Evolutionary conservation across 2,113 vertebrate species (phyloP), one percentile per base, ranked within the genome.

Genomic region (Platichthys stellatus): DNA sequence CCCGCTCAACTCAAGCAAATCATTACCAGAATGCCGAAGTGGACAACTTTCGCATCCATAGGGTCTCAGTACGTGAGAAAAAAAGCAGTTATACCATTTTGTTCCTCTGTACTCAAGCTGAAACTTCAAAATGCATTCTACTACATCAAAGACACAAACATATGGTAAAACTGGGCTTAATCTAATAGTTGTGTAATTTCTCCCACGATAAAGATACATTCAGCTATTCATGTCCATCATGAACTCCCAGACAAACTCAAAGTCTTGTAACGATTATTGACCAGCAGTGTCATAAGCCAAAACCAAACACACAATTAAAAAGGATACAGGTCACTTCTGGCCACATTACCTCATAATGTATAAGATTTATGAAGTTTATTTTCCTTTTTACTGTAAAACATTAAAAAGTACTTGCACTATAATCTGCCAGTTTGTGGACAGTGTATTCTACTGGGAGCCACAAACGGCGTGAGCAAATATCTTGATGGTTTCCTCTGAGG

Each of bases 401-500:
- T 38, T 8, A 14, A 12, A 26, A 8, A 47, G 35, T 10, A n/a
- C 18, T 11, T n/a, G 18, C 23, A 26, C 28, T 35, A 11, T 35
- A 20, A 35, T 7, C 26, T 31, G 24, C 5, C 5, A 31, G 15
- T 60, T 17, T 15, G 24, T 60, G 28, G 47, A 18, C 5, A 31
- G 26, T 20, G 24, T 28, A 21, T 20, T 21, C 18, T 20, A n/a
- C 51, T 10, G 51, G 51, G 51, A 54, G 51, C 9, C 51, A 54
- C 20, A 54, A 61, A 61, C 6, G 6, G n/a, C 20, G 20, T 71
- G 64, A 71, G 40, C 79, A 74, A 31, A 72, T 47, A 23, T 62
- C 63, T 45, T 23, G 0, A 26, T 8, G 51, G 3, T 63, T 72
- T 76, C 51, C 68, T 56, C 59, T 43, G 59, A 80, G 62, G 51